phyloP scores from a whole-genome alignment of 2,113 vertebrate genomes.

The Nanorana parkeri region DNA sequence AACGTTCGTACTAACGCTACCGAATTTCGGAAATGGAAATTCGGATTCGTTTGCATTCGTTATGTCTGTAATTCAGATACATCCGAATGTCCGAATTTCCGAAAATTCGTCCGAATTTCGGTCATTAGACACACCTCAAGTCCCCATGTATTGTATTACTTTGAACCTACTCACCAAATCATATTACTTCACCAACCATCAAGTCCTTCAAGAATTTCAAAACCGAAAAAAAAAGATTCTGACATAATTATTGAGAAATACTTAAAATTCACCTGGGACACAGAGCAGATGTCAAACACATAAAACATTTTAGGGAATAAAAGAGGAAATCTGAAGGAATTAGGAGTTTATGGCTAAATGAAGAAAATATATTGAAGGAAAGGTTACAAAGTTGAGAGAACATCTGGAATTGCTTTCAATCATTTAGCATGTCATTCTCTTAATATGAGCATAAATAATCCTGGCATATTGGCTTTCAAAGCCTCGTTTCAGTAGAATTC shows the following conservation, averaged over 20 bases:
- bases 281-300: constrained; percentile 54
- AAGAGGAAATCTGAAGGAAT: constrained; percentile 54
- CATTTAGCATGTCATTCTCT: constrained; percentile 43
- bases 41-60: too few species aligned
- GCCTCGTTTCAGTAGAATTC: not conserved
- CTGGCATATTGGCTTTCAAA: constrained; percentile 22
- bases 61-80: too few species aligned
- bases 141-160: too few species aligned
- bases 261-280: constrained; percentile 36
- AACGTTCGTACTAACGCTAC: too few species aligned
- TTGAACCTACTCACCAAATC: too few species aligned
- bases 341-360: constrained; percentile 54
- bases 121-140: too few species aligned
- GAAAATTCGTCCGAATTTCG: too few species aligned
- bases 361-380: constrained; percentile 51
- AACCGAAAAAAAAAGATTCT: not conserved
- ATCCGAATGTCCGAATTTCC: too few species aligned
- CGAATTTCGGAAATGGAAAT: too few species aligned
- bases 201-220: not conserved
- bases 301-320: constrained; percentile 22
- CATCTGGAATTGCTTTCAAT: constrained; percentile 54
- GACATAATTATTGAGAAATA: constrained; percentile 38
- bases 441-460: constrained; percentile 44
- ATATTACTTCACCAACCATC: too few species aligned
- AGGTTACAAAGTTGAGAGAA: constrained; percentile 47